Evolutionary conservation across 1,140 invertebrate species (phyloP).

Genomic region (Formica selysi): DNA sequence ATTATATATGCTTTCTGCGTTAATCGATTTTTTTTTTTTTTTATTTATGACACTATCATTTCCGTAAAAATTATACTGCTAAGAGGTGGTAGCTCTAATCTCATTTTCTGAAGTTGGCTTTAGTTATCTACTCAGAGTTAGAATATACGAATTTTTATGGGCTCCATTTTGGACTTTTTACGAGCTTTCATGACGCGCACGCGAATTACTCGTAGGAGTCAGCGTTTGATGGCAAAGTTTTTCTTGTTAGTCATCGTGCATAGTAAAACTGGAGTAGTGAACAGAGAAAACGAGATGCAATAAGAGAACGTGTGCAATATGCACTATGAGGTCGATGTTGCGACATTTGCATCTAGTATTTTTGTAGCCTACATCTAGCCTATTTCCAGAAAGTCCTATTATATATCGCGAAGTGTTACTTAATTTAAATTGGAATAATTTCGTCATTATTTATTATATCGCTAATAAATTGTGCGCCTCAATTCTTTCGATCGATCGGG

Average conservation of each 20-base stretch:
- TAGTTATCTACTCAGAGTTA: constrained; percentile 41
- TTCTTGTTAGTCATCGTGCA: constrained; percentile 50
- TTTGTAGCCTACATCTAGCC: neutral
- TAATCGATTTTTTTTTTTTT: neutral
- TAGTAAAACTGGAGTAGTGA: constrained; percentile 56
- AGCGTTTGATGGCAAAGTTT: constrained; percentile 52
- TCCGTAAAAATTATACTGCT: neutral
- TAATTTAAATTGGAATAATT: neutral
- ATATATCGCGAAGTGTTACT: neutral
- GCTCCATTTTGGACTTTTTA: constrained; percentile 56
- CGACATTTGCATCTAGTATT: neutral
- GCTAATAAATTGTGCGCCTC: neutral
- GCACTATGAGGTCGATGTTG: neutral
- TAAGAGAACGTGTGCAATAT: constrained; percentile 3
- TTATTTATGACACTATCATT: neutral
- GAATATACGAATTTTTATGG: constrained; percentile 60
- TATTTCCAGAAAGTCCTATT: neutral
- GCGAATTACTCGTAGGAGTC: constrained; percentile 41
- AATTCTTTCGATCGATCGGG: neutral
- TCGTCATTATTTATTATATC: neutral
- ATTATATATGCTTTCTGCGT: neutral
- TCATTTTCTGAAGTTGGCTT: constrained; percentile 39
- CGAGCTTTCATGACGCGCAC: constrained; percentile 19
- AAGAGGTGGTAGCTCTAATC: constrained; percentile 4
- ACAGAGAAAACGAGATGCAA: constrained; percentile 21